Evolutionary conservation across 2,888 invertebrate genomes (phyloP).

Genomic region (Metallyticus violacea): DNA sequence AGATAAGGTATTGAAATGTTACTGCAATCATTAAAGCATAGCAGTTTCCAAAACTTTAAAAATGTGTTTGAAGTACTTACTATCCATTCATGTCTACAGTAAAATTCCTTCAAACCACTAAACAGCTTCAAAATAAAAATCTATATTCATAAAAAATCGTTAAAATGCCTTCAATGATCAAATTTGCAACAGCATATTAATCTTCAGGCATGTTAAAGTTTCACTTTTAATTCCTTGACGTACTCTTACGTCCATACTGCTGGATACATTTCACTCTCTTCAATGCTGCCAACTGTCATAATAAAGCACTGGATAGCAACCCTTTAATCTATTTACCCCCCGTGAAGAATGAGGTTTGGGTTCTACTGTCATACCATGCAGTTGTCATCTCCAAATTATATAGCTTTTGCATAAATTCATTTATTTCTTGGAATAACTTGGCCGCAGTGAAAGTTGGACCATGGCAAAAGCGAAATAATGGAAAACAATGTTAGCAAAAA

Average conservation of each 20-base stretch:
- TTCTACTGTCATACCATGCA: too few relatives aligned
- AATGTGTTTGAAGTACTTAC: background rate
- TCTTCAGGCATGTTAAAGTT: background rate
- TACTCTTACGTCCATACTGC: background rate
- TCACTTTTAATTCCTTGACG: background rate
- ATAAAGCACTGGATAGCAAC: background rate
- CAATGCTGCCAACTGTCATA: background rate
- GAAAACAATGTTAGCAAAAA: too few relatives aligned
- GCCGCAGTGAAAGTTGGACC: too few relatives aligned
- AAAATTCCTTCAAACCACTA: background rate
- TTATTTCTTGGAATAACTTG: too few relatives aligned
- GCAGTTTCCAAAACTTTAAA: background rate
- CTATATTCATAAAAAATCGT: background rate
- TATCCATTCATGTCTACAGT: slow-evolving; percentile 6
- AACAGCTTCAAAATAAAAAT: background rate
- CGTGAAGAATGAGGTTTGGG: too few relatives aligned
- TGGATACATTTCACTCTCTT: background rate
- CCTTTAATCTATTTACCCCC: too few relatives aligned
- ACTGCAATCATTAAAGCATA: background rate
- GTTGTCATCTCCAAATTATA: too few relatives aligned
- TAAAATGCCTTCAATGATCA: background rate
- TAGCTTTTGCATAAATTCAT: too few relatives aligned
- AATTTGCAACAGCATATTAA: background rate
- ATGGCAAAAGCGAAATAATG: too few relatives aligned
- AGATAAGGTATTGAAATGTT: background rate